Evolutionary conservation across 2,888 invertebrate species (phyloP).

Genomic region (Hyles lineata): DNA sequence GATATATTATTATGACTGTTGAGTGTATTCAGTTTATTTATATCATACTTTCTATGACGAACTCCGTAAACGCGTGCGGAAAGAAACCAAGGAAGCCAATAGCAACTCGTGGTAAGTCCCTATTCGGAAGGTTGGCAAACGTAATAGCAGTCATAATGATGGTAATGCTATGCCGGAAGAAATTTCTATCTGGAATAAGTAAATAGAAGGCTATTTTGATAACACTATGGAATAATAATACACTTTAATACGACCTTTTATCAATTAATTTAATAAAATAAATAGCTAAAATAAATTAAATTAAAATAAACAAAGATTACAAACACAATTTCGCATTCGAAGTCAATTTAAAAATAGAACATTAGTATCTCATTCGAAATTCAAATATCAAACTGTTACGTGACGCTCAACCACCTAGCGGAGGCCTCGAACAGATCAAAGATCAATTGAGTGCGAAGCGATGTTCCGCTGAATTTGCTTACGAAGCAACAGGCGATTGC

Average conservation of each 20-base stretch:
- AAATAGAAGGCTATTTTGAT: neutral
- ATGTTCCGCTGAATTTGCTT: conserved; percentile 34
- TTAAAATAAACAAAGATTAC: neutral
- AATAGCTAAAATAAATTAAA: neutral
- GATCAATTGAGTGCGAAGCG: conserved; percentile 39
- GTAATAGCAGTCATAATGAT: neutral
- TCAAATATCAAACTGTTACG: conserved; percentile 32
- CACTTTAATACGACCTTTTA: no score
- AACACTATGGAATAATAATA: no score
- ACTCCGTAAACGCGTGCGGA: neutral
- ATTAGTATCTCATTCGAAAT: neutral
- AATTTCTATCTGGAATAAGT: neutral
- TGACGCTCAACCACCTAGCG: conserved; percentile 33
- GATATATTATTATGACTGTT: no score
- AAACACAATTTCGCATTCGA: neutral
- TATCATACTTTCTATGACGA: neutral
- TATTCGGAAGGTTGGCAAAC: neutral
- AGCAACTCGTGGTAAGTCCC: neutral
- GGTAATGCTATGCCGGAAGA: neutral
- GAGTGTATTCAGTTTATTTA: no score
- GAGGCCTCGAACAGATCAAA: conserved; percentile 41
- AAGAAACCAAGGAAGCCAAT: conserved; percentile 13
- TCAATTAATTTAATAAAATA: neutral
- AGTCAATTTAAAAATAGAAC: neutral
- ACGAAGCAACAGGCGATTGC: neutral